These are phyloP conservation scores for Chrysotoxum bicinctum DNA, from an alignment of 2,888 invertebrate species.

Conservation along the genomic window DNA sequence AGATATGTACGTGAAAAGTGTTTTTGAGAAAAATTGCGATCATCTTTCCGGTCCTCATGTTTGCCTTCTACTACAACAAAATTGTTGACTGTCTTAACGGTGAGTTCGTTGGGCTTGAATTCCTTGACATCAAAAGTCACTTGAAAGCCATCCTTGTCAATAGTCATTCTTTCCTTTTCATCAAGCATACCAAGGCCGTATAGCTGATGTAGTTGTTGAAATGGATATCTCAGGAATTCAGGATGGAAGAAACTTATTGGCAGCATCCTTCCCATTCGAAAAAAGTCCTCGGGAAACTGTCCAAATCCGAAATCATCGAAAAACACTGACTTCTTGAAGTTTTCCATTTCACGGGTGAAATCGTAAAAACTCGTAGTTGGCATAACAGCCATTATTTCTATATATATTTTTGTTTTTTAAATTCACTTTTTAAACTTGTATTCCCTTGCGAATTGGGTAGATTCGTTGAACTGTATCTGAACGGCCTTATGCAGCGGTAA, in stretches of 20 bases:
- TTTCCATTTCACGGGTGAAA: conserved; percentile 33
- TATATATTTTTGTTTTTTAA: neutral
- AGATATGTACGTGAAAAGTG: conserved; percentile 88
- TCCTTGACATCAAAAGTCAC: conserved; percentile 88
- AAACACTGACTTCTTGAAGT: neutral
- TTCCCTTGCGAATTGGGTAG: neutral
- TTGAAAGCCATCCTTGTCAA: conserved; percentile 85
- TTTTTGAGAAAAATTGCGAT: conserved; percentile 87
- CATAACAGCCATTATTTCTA: conserved; percentile 43
- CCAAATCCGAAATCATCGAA: conserved; percentile 57
- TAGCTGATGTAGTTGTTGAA: conserved; percentile 83
- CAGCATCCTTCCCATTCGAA: conserved; percentile 20
- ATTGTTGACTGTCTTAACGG: conserved; percentile 87
- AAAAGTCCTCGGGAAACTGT: conserved; percentile 58
- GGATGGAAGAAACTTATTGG: conserved; percentile 77
- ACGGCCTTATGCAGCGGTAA: neutral
- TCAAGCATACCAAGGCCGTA: neutral
- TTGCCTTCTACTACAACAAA: conserved; percentile 87
- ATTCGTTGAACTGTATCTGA: neutral
- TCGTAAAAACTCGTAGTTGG: conserved; percentile 48
- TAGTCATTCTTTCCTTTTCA: conserved; percentile 23
- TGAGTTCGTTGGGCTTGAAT: conserved; percentile 88
- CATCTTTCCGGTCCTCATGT: conserved; percentile 87
- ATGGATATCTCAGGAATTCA: conserved; percentile 87
- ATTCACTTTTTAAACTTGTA: neutral